These are phyloP conservation scores for Pegea sp. DNA, from an alignment of 23 tunicate species.

Conservation along the genomic window DNA sequence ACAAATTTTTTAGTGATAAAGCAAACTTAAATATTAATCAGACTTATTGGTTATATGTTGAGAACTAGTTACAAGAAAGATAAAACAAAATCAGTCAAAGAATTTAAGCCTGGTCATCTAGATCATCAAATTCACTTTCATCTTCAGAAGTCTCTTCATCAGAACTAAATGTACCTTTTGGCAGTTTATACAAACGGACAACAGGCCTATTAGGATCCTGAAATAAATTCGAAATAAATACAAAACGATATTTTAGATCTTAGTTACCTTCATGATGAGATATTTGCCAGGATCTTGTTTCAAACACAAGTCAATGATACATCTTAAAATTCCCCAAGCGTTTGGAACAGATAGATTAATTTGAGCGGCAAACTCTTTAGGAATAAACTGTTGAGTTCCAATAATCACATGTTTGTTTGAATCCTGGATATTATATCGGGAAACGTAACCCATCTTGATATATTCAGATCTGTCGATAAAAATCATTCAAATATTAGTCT, in stretches of 20 bases:
- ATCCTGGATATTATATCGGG: constrained; percentile 79
- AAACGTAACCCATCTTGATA: constrained; percentile 87
- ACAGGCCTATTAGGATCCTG: constrained; percentile 97
- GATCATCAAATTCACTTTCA: constrained; percentile 31
- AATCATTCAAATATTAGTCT: background rate
- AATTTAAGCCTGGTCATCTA: constrained; percentile 7
- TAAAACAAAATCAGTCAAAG: too few relatives aligned
- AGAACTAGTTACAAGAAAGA: too few relatives aligned
- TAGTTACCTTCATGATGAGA: constrained; percentile 60
- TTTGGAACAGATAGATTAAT: constrained; percentile 71
- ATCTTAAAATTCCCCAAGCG: constrained; percentile 92
- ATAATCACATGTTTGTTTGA: constrained; percentile 47
- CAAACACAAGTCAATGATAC: constrained; percentile 88
- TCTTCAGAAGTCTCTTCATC: constrained; percentile 68
- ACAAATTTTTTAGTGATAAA: too few relatives aligned
- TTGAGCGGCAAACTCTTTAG: constrained; percentile 86
- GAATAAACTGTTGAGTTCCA: constrained; percentile 87
- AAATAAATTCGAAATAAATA: background rate
- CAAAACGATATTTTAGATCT: background rate
- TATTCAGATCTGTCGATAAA: constrained; percentile 50
- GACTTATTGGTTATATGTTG: too few relatives aligned
- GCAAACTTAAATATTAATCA: too few relatives aligned
- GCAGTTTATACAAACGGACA: constrained; percentile 66
- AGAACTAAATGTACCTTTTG: constrained; percentile 75
- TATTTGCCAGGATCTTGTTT: constrained; percentile 87